Evolutionary conservation across 1,140 invertebrate species (phyloP), one percentile per base, ranked within the genome.

Genomic region (Zaprionus vittiger): DNA sequence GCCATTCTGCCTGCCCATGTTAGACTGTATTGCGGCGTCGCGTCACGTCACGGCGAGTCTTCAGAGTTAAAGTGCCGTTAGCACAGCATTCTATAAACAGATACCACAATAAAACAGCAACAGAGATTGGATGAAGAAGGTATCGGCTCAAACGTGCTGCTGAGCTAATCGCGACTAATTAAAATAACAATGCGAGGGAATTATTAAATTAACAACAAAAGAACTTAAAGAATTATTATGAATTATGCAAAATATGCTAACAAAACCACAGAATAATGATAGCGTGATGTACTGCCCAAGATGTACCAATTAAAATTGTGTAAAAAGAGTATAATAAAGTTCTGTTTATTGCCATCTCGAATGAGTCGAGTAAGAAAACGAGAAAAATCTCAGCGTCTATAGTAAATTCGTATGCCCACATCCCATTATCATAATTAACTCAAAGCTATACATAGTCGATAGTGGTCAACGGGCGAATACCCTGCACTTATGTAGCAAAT

Each of bases 131-230:
- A 68, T 49, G 66, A 37, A 52, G 20, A 38, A 64, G 52, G 71
- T 74, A 74, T 81, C 38, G 54, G 63, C 63, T 24, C 69, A 81
- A 81, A 81, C 80, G 80, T 81, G 80, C 79, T 71, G 81, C 80
- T 60, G 68, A 81, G 73, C 79, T 68, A 81, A 81, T 81, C 69
- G 79, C 37, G 47, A 52, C 60, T 82, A 82, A 81, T 81, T 81
- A 81, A 81, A 81, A 81, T 81, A 81, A 81, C 79, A 81, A 81
- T 74, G 74, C 79, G 72, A 28, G 26, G 34, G 56, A 65, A 64
- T 57, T 77, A 81, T 73, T 52, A 64, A 64, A 64, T 49, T 52
- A 64, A 22, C 47, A 64, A 54, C 60, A 81, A 72, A 77, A 67
- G 38, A 62, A 17, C 17, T 15, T 38, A n/a, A 52, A 65, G 31